Conservation (phyloP, 2,888 invertebrate genomes). For the Meiosimyza decipiens region DNA sequence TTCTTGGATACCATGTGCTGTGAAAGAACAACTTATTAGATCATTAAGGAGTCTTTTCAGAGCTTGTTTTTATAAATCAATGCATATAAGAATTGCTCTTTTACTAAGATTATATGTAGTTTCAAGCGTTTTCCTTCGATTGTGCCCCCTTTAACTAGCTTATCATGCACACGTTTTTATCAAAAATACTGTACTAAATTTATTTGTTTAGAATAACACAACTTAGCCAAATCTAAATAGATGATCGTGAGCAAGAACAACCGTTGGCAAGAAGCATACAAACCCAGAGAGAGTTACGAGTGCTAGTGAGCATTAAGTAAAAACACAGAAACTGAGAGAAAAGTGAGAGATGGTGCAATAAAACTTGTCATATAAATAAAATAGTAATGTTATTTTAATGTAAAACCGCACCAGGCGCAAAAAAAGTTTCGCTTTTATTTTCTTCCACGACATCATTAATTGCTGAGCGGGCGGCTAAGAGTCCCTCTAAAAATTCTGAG, state of each 20-base stretch:
- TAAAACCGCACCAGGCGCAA: background rate
- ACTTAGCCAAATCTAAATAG: background rate
- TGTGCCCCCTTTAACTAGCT: too few species aligned
- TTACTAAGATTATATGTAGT: too few species aligned
- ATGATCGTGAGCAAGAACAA: conserved; percentile 16
- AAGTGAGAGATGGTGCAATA: background rate
- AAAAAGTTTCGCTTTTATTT: background rate
- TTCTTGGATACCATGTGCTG: too few species aligned
- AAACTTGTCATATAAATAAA: background rate
- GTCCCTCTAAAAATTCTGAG: conserved; percentile 8
- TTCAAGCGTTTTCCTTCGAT: too few species aligned
- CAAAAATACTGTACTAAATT: too few species aligned
- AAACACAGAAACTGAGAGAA: conserved; percentile 1
- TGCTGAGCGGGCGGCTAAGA: conserved; percentile 21
- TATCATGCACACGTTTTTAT: too few species aligned
- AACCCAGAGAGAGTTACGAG: conserved; percentile 22
- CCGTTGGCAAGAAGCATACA: conserved; percentile 20
- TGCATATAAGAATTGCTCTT: too few species aligned
- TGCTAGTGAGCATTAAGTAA: background rate
- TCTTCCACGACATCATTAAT: background rate
- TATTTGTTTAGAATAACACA: too few species aligned
- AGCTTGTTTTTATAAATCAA: too few species aligned
- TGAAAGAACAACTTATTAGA: too few species aligned
- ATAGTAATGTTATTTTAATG: background rate
- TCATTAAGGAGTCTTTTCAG: too few species aligned